Conservation (phyloP, 2,888 invertebrate genomes). For the Argyresthia albistria region DNA sequence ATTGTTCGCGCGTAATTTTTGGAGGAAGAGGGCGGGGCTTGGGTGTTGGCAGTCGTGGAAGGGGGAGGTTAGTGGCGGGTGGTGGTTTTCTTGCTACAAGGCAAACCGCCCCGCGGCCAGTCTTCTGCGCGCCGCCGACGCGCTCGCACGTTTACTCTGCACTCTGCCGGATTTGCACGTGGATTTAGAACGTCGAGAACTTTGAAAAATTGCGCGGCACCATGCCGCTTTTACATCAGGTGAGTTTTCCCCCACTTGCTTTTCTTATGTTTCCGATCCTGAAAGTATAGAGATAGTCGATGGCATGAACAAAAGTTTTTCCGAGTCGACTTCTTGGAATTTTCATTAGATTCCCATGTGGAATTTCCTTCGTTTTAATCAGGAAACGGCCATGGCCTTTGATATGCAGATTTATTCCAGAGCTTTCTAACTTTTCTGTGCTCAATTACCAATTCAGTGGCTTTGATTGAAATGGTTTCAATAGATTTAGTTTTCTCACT, state of each 20-base stretch:
- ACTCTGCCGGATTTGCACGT: constrained; percentile 25
- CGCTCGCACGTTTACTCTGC: constrained; percentile 25
- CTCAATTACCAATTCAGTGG: too few species aligned
- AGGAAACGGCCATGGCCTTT: too few species aligned
- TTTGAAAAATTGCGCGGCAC: constrained; percentile 37
- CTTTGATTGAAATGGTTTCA: too few species aligned
- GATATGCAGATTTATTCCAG: too few species aligned
- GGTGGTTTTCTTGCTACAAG: constrained; percentile 24
- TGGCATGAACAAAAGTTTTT: too few species aligned
- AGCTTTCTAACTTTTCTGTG: too few species aligned
- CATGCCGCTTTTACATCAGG: constrained; percentile 60
- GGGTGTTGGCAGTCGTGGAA: not conserved
- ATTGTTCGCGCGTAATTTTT: not conserved
- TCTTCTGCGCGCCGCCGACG: constrained; percentile 43
- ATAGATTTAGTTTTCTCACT: too few species aligned
- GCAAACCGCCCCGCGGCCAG: constrained; percentile 19
- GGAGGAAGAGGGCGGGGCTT: not conserved
- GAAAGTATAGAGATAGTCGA: too few species aligned
- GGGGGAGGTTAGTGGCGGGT: not conserved
- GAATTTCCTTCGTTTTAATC: too few species aligned
- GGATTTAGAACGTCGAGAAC: constrained; percentile 23
- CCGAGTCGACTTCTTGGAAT: too few species aligned
- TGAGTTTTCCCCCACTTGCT: constrained; percentile 19
- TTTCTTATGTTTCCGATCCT: not conserved
- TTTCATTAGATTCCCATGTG: too few species aligned